Conservation (phyloP, 2,888 invertebrate species). For the Cinara cedri region DNA sequence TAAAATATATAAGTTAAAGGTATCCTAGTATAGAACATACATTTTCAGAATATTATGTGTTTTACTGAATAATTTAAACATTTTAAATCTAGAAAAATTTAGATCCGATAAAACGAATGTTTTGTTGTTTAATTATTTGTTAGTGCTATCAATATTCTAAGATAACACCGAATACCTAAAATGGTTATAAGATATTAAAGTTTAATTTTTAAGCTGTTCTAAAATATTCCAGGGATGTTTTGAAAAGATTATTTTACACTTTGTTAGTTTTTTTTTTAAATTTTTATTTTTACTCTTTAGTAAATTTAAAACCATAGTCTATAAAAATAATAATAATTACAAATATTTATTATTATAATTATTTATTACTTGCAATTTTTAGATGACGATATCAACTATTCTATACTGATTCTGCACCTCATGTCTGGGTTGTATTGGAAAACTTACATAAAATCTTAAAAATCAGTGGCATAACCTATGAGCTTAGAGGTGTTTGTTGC, state of each 20-base stretch:
- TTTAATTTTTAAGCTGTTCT: neutral
- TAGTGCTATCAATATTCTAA: too few relatives aligned
- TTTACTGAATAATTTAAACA: too few relatives aligned
- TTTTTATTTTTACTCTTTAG: neutral
- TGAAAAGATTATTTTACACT: neutral
- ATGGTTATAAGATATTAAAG: too few relatives aligned
- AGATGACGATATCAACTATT: neutral
- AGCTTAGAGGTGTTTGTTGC: neutral
- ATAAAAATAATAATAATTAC: too few relatives aligned
- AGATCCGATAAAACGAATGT: too few relatives aligned
- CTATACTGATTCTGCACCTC: neutral
- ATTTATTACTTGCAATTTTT: neutral
- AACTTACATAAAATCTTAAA: neutral
- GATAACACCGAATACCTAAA: too few relatives aligned
- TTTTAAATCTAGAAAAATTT: too few relatives aligned
- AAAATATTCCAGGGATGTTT: neutral
- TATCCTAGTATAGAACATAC: too few relatives aligned
- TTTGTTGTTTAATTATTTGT: too few relatives aligned
- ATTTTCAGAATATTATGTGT: too few relatives aligned
- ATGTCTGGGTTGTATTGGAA: neutral
- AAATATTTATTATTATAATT: too few relatives aligned
- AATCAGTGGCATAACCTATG: neutral
- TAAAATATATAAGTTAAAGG: too few relatives aligned
- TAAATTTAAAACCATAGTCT: neutral
- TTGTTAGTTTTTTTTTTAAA: neutral